phyloP scores from a whole-genome alignment of 2,113 vertebrate genomes.

The Galbula dea region DNA sequence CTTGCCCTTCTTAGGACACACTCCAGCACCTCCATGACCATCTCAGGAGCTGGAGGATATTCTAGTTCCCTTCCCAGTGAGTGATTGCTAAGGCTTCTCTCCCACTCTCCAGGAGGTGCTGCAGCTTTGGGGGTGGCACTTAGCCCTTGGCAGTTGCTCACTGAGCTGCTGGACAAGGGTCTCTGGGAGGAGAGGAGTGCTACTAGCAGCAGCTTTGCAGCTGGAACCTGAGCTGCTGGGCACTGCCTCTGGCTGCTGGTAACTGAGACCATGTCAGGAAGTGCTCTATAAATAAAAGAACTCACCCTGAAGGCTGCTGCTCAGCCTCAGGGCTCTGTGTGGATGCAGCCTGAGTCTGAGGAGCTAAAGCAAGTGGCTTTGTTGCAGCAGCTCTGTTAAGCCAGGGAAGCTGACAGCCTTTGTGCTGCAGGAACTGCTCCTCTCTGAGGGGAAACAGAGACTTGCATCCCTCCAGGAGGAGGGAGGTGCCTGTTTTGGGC shows the following conservation, averaged over 20 bases:
- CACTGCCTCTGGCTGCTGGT: neutral
- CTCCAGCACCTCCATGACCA: neutral
- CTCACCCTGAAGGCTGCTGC: neutral
- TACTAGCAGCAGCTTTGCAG: neutral
- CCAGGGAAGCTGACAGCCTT: neutral
- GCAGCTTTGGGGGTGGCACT: neutral
- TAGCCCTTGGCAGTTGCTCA: neutral
- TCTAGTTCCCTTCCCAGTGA: neutral
- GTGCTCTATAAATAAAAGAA: neutral
- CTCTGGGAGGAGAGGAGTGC: accelerated
- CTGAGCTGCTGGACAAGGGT: neutral
- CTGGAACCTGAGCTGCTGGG: neutral
- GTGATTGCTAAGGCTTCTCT: neutral
- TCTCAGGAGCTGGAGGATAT: no score
- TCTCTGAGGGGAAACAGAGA: neutral
- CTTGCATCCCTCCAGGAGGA: accelerated
- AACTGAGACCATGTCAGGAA: neutral
- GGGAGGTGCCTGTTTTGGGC: neutral
- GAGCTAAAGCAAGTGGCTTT: neutral
- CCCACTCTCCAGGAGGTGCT: neutral
- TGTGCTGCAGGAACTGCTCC: neutral
- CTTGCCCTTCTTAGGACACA: neutral
- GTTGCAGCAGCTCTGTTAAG: neutral
- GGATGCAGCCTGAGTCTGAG: neutral
- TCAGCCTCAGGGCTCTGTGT: neutral